Conservation (phyloP, 2,113 vertebrate species). For the Pelecanoides urinatrix region DNA sequence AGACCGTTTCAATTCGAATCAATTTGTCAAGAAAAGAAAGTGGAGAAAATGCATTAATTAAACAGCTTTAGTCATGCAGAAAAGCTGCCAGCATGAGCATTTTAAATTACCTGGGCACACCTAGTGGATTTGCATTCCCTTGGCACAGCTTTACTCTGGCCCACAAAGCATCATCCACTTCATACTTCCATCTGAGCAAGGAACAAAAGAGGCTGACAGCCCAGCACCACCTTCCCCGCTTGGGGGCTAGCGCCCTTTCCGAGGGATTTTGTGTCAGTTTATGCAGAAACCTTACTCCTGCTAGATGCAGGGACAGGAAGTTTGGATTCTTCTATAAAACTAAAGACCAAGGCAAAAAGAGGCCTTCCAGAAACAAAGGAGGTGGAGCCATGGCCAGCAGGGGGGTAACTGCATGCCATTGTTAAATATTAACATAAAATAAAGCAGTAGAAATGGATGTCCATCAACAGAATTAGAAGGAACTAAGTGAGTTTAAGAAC, state of each 20-base stretch:
- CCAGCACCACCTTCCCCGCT: constrained; percentile 82
- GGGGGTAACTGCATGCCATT: constrained; percentile 79
- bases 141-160: constrained; percentile 86
- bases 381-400: constrained; percentile 67
- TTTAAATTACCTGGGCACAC: constrained; percentile 93
- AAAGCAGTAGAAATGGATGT: constrained; percentile 78
- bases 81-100: constrained; percentile 90
- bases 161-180: constrained; percentile 85
- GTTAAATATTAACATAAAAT: constrained; percentile 83
- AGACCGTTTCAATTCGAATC: constrained; percentile 70
- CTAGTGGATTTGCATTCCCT: constrained; percentile 91
- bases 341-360: constrained; percentile 69
- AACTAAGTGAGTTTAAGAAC: constrained; percentile 79
- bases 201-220: constrained; percentile 81
- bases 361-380: constrained; percentile 73
- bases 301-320: constrained; percentile 73
- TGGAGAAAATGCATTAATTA: constrained; percentile 84
- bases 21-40: constrained; percentile 79
- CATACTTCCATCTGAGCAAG: constrained; percentile 86
- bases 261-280: constrained; percentile 67
- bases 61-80: constrained; percentile 87
- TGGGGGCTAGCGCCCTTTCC: constrained; percentile 72
- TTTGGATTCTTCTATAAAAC: constrained; percentile 72
- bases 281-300: constrained; percentile 73
- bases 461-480: constrained; percentile 81